Conservation (phyloP, 2,113 vertebrate genomes). For the Calypte anna region DNA sequence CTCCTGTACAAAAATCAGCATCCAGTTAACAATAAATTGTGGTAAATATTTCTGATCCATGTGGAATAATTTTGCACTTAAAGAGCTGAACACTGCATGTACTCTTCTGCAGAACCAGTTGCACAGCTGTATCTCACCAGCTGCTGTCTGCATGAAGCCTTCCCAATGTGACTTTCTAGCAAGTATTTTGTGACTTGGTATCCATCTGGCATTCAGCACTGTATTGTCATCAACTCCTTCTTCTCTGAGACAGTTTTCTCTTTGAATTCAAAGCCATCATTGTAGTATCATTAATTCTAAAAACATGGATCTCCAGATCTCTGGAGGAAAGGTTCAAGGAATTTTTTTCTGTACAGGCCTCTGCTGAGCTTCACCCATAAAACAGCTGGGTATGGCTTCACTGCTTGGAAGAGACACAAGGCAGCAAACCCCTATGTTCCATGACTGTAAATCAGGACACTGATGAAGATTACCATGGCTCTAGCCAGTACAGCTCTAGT, state of each 20-base stretch:
- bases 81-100: neutral
- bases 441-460: neutral
- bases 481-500: neutral
- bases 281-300: neutral
- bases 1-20: neutral
- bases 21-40: neutral
- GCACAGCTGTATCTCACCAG: conserved; percentile 26
- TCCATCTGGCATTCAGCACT: neutral
- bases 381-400: neutral
- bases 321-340: neutral
- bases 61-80: neutral
- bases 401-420: neutral
- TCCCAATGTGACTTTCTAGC: neutral
- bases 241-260: neutral
- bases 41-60: neutral
- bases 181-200: neutral
- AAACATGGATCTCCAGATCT: neutral
- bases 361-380: neutral
- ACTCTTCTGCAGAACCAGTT: neutral
- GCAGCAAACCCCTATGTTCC: neutral
- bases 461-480: neutral
- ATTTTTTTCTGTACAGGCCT: neutral
- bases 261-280: neutral
- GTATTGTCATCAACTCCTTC: neutral
- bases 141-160: neutral